phyloP scores from a whole-genome alignment of 2,797 vertebrate genomes.

The Parambassis ranga region DNA sequence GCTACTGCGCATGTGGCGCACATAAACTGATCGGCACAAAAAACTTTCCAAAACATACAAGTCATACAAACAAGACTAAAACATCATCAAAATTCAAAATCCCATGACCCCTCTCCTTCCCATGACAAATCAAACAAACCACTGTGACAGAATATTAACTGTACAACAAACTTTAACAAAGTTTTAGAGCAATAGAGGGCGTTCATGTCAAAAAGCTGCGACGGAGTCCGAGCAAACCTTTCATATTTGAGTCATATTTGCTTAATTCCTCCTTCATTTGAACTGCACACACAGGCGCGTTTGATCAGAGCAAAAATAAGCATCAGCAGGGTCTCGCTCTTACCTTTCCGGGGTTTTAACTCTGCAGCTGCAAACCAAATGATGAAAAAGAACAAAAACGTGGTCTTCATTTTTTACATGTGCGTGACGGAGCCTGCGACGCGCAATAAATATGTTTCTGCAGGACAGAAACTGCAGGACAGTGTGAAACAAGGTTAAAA shows the following conservation, averaged over 20 bases:
- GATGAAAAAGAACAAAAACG: conserved; percentile 58
- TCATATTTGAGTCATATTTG: background rate
- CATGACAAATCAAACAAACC: no score
- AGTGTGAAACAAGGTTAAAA: conserved; percentile 44
- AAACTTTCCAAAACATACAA: no score
- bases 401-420: conserved; percentile 73
- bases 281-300: conserved; percentile 6
- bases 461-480: conserved; percentile 55
- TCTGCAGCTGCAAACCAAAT: conserved; percentile 66
- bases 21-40: background rate
- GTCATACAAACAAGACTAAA: background rate
- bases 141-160: conserved; percentile 5
- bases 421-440: conserved; percentile 46
- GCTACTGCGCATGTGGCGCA: conserved; percentile 6
- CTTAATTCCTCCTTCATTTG: background rate
- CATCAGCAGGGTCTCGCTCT: conserved; percentile 36
- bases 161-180: no score
- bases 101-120: background rate
- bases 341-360: conserved; percentile 73
- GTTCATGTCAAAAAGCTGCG: background rate
- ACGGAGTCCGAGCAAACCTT: background rate
- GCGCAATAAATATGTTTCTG: conserved; percentile 58
- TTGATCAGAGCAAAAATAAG: conserved; percentile 13
- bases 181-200: background rate
- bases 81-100: background rate